A percentile compares a stretch with the other conserved stretches of the same genome.
phyloP scores from a whole-genome alignment of 2,113 vertebrate genomes.

The Pholis gunnellus region DNA sequence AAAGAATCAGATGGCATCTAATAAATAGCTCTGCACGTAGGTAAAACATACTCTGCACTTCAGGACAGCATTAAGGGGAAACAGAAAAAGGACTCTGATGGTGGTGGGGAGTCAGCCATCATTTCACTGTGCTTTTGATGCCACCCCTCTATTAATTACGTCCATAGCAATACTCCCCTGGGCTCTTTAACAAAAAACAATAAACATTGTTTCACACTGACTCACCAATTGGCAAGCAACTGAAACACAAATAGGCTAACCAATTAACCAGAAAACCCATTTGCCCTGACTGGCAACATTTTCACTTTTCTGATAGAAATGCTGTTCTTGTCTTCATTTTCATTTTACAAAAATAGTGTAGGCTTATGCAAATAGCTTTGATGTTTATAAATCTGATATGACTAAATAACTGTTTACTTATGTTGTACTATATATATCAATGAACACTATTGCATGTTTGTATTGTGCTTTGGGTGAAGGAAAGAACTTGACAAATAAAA shows the following conservation, averaged over 20 bases:
- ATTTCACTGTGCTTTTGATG: conserved; percentile 69
- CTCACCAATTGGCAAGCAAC: conserved; percentile 64
- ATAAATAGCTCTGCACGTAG: conserved; percentile 3
- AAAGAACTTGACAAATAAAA: too few species aligned
- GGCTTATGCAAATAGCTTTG: not conserved
- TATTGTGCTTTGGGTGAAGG: too few species aligned
- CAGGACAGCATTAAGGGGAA: conserved; percentile 28
- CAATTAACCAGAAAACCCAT: conserved; percentile 64
- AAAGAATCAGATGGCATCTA: not conserved
- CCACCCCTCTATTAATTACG: conserved; percentile 76
- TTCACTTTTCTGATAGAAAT: conserved; percentile 24
- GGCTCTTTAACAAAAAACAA: conserved; percentile 74
- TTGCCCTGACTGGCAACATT: conserved; percentile 43
- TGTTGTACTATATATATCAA: not conserved
- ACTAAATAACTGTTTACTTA: not conserved
- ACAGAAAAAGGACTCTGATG: conserved; percentile 9
- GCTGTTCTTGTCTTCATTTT: not conserved
- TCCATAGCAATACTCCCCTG: conserved; percentile 68
- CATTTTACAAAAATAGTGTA: not conserved
- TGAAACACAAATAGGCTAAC: conserved; percentile 45
- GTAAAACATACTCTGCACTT: conserved; percentile 6
- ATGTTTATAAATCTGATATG: not conserved
- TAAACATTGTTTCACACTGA: conserved; percentile 68
- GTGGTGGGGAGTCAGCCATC: conserved; percentile 38
- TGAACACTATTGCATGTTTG: not conserved